Evolutionary conservation across 2,797 vertebrate genomes (phyloP).

Genomic region (Bradypodion ventrale): DNA sequence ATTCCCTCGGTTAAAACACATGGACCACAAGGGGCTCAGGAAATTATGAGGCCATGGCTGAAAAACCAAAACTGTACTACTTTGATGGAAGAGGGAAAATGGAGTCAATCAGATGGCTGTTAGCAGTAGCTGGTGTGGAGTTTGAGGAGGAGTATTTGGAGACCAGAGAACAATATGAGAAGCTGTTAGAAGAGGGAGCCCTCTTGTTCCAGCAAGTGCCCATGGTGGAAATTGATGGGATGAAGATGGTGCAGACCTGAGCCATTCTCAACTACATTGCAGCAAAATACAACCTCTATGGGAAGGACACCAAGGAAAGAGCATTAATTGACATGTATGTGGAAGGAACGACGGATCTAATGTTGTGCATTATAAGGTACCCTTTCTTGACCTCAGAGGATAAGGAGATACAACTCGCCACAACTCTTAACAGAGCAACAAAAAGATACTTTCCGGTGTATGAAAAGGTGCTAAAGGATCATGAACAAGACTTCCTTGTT

Average conservation of each 20-base stretch:
- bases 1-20: no score
- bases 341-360: conserved; percentile 52
- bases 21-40: no score
- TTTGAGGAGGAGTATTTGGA: conserved; percentile 83
- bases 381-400: neutral
- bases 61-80: conserved; percentile 79
- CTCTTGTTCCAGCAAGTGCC: no score
- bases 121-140: conserved; percentile 83
- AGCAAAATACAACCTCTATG: no score
- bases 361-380: conserved; percentile 9
- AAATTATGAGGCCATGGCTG: conserved; percentile 72
- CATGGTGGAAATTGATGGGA: no score
- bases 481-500: conserved; percentile 80
- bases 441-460: conserved; percentile 56
- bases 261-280: no score
- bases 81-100: conserved; percentile 86
- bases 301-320: no score
- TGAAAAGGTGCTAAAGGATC: conserved; percentile 71
- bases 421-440: conserved; percentile 30
- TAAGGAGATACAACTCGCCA: conserved; percentile 33
- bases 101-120: conserved; percentile 85
- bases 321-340: conserved; percentile 64
- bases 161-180: conserved; percentile 77
- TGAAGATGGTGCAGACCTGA: no score
- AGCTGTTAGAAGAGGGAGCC: conserved; percentile 77